phyloP scores from a whole-genome alignment of 2,113 vertebrate species.

The Callithrix jacchus region DNA sequence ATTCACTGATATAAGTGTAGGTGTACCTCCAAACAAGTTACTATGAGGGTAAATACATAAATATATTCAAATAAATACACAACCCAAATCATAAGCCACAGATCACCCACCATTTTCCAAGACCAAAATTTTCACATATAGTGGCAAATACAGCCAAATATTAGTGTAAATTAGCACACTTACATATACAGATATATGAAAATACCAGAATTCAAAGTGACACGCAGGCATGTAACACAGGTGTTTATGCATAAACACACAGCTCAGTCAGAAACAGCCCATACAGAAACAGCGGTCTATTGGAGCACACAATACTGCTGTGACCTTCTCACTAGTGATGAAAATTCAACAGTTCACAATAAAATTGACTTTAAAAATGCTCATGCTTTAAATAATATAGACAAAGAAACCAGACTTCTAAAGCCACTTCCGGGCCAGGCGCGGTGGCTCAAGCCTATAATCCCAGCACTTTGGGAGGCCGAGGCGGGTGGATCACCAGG shows the following conservation, averaged over 20 bases:
- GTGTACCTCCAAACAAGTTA: no score
- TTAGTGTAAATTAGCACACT: neutral
- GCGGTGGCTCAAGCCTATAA: no score
- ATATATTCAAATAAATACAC: neutral
- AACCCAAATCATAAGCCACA: neutral
- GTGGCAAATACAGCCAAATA: neutral
- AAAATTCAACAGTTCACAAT: constrained; percentile 33
- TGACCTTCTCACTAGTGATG: neutral
- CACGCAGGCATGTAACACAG: neutral
- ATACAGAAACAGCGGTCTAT: neutral
- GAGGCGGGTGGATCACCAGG: no score
- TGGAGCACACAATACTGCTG: neutral
- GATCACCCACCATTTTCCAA: neutral
- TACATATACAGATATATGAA: neutral
- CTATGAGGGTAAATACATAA: neutral
- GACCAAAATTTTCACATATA: constrained; percentile 5
- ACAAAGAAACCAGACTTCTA: constrained; percentile 1
- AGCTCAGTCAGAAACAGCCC: neutral
- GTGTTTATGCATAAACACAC: neutral
- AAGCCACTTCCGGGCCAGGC: neutral
- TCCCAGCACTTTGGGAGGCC: no score
- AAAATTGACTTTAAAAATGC: constrained; percentile 27
- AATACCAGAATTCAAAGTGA: constrained; percentile 16
- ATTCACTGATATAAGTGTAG: no score
- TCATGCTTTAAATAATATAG: constrained; percentile 6